Evolutionary conservation across 23 tunicate genomes (phyloP).

Genomic region (Styela clava): DNA sequence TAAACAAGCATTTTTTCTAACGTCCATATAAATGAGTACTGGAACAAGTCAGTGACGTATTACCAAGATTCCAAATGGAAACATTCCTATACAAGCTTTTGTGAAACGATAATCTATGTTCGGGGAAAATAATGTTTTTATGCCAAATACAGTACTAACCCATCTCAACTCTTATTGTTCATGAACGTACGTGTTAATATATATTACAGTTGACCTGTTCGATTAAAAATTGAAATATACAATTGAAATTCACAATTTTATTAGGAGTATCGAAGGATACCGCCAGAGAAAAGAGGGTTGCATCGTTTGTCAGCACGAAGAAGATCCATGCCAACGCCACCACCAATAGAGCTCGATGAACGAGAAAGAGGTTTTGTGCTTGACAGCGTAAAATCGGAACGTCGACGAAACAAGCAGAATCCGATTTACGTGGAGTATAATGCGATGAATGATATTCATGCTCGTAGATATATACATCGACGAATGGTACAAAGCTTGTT

Average conservation of each 20-base stretch:
- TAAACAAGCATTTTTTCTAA: no score
- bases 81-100: no score
- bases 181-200: no score
- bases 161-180: no score
- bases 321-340: constrained; percentile 84
- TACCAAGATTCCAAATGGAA: no score
- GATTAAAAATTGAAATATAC: background rate
- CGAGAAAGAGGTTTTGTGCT: constrained; percentile 60
- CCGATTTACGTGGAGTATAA: constrained; percentile 76
- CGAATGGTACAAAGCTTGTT: constrained; percentile 68
- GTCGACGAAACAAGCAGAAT: constrained; percentile 78
- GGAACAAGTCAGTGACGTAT: no score
- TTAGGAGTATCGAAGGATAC: constrained; percentile 27
- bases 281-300: constrained; percentile 80
- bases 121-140: no score
- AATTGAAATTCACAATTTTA: background rate
- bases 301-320: constrained; percentile 92
- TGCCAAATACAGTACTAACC: no score
- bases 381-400: constrained; percentile 70
- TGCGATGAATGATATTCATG: constrained; percentile 57
- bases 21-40: no score
- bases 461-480: constrained; percentile 66
- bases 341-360: constrained; percentile 26
- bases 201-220: no score
- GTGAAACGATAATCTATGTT: no score